A percentile compares a stretch with the other conserved stretches of the same genome.
phyloP scores from a whole-genome alignment of 1,140 invertebrate species.

The Musca domestica region DNA sequence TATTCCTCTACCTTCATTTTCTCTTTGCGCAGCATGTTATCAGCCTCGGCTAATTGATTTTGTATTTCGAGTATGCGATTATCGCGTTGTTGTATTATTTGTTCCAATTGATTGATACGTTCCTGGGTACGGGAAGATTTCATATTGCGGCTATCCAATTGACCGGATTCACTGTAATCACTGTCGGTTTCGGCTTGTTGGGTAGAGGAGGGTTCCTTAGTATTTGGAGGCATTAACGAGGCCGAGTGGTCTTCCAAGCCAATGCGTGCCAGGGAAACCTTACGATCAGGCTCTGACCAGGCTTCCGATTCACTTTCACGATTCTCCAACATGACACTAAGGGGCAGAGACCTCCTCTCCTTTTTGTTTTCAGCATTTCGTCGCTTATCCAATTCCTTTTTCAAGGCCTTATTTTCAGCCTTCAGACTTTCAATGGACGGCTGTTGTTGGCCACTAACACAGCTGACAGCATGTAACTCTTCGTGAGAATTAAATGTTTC shows the following conservation, averaged over 20 bases:
- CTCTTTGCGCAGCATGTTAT: constrained; percentile 54
- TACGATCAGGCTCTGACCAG: constrained; percentile 81
- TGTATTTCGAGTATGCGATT: constrained; percentile 53
- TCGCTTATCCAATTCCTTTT: constrained; percentile 53
- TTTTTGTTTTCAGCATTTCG: constrained; percentile 30
- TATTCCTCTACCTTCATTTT: constrained; percentile 54
- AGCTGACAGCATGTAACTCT: constrained; percentile 37
- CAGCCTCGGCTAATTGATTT: constrained; percentile 49
- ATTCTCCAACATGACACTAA: constrained; percentile 43
- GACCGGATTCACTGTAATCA: constrained; percentile 39
- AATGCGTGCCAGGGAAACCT: constrained; percentile 74
- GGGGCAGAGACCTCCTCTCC: constrained; percentile 35
- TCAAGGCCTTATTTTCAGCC: constrained; percentile 54
- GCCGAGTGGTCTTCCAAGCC: constrained; percentile 58
- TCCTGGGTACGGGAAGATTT: constrained; percentile 52
- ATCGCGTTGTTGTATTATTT: constrained; percentile 55
- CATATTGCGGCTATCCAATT: constrained; percentile 28
- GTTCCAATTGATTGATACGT: constrained; percentile 56
- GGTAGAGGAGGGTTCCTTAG: constrained; percentile 29
- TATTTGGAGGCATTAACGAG: neutral
- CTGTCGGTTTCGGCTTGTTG: constrained; percentile 37
- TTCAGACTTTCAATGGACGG: constrained; percentile 52
- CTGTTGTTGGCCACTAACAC: constrained; percentile 21
- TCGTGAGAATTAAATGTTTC: constrained; percentile 47
- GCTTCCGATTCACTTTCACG: constrained; percentile 75